Base-by-base conservation (phyloP, 2,113 vertebrate genomes). In the Theristicus caerulescens region DNA sequence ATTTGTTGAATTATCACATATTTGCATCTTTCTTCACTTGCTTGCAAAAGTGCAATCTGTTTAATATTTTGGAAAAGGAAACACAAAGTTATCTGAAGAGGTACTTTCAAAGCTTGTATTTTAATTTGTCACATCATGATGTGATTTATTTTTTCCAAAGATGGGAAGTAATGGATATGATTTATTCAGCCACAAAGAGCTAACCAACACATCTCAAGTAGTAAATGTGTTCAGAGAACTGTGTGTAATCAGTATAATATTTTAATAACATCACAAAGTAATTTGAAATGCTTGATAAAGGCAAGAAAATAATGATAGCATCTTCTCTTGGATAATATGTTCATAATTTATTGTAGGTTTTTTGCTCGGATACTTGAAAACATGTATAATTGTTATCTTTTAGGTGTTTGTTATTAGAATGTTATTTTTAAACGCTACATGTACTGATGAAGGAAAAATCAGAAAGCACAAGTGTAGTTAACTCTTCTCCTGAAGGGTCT, bases 221-320 rank as follows among this genome's bases (percentile, higher is more conserved):
- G 69, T 59, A 64, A 70, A 83, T 62, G 42, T 57, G 42, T 86
- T 90, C 36, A 62, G 65, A 93, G 64, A 90, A 44, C 26, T 83
- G 7, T 84, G 42, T 76, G 26, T 59, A 71, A 88, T 91, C 58
- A 65, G 46, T 66, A 3, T 73, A 73, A 42, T 82, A 58, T 46
- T 92, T 88, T 82, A 89, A n/a, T 82, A 91, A 58, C 16, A 15
- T 70, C 54, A 84, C 31, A 44, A 81, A 77, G 32, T 62, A 86
- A 93, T 87, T 87, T 71, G 47, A 92, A 95, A 47, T 82, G 13
- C 58, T 82, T 89, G 51, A 65, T 91, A 93, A 86, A 92, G 65
- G 25, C 42, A 86, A 82, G 72, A 64, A 84, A 73, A 64, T 2
- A 0, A 76, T 88, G 24, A 64, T 73, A 66, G 34, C 15, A 61